phyloP scores from a whole-genome alignment of 2,113 vertebrate species.

The Mola mola region DNA sequence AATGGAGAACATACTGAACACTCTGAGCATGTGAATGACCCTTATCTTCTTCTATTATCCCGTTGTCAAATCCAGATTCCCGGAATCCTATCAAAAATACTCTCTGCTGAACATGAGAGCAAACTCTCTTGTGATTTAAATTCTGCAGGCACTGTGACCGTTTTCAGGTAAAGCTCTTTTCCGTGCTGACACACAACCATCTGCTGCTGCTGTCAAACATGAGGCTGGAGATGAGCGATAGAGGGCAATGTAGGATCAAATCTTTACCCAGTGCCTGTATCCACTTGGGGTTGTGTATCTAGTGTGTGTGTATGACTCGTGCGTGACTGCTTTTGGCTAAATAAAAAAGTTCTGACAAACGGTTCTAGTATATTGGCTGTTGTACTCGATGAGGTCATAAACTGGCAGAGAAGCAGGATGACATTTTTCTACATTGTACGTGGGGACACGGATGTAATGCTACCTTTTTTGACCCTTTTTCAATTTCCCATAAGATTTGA shows the following conservation, averaged over 20 bases:
- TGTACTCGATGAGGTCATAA: background rate
- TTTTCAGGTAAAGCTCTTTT: background rate
- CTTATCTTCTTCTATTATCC: background rate
- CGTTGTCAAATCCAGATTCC: background rate
- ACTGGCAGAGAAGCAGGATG: background rate
- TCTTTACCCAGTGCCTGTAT: too few relatives aligned
- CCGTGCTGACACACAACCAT: slow-evolving; percentile 5
- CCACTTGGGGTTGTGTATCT: too few relatives aligned
- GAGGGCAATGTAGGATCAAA: slow-evolving; percentile 60
- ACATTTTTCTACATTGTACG: too few relatives aligned
- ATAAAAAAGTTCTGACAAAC: background rate
- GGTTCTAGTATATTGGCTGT: too few relatives aligned
- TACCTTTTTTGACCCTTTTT: background rate
- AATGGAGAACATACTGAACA: too few relatives aligned
- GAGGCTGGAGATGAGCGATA: slow-evolving; percentile 36
- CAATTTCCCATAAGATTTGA: background rate
- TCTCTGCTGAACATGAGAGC: background rate
- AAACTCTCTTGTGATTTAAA: background rate
- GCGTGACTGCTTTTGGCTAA: background rate
- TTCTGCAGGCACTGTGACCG: background rate
- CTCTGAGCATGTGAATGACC: background rate
- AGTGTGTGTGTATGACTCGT: too few relatives aligned
- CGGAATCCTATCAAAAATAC: background rate
- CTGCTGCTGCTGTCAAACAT: too few relatives aligned
- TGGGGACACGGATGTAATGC: background rate